Base-by-base conservation (phyloP, 2,888 invertebrate species). In the Rambutsinella grinnellia region DNA sequence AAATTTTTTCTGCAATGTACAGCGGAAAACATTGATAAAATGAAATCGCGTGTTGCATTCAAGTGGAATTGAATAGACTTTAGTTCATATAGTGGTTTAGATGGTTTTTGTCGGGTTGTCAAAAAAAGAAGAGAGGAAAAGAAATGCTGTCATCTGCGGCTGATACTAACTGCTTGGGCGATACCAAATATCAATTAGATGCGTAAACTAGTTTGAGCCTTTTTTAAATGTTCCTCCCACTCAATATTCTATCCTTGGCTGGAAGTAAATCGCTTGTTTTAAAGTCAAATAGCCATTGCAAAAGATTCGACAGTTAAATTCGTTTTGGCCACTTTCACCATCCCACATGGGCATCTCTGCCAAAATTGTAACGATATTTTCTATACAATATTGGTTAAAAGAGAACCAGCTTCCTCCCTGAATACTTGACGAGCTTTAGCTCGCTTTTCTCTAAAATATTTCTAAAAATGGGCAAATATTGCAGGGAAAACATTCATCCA, bases 61-160 rank as follows among this genome's bases (percentile, higher is more conserved):
- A 60, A 58, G 51, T 61, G 69, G 69, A 69, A 69, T 69, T 69
- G 69, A 69, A 61, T 61, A 51, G 44, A 54, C 61, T 60, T 44
- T 67, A 47, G 24, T 56, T 44, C 54, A 54, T 66, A 19, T 36
- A 13, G 13, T 36, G 36, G 13, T 36, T 5, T 36, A 13, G 36
- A 36, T 54, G 24, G 27, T 69, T 69, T 36, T 51, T 60, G 68
- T 68, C 61, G 60, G 24, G 44, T 57, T 69, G 69, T 69, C 69
- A 69, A 61, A 51, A 47, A 63, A 51, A 23, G 54, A 36, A 13
- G 36, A 36, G 36, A 36, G 13, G 13, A 36, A 36, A 36, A 36
- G n/a, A 36, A 36, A 5, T 13, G 13, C 13, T 13, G 36, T 36
- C 36, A 36, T 36, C 36, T 36, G 36, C 36, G 36, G 36, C 13